These are phyloP conservation scores for Zygothrica quintamaculata DNA, from an alignment of 2,888 invertebrate species.

Conservation along the genomic window DNA sequence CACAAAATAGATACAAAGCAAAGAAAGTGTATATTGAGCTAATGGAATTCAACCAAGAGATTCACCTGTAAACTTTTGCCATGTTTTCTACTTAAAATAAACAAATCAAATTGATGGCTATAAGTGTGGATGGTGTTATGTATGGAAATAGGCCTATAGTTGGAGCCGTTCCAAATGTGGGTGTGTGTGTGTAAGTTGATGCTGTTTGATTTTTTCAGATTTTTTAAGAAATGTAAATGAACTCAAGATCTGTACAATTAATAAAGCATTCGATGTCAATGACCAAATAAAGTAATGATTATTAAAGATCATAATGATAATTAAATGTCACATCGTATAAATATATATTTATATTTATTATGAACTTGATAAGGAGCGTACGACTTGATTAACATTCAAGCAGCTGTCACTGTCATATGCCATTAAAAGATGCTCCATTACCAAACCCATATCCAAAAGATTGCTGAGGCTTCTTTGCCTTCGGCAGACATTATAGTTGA, in stretches of 20 bases:
- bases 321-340: not conserved
- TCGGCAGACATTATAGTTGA: slow-evolving; percentile 5
- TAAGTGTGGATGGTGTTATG: not conserved
- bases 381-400: slow-evolving; percentile 12
- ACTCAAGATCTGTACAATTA: slow-evolving; percentile 32
- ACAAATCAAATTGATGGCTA: slow-evolving; percentile 39
- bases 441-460: slow-evolving; percentile 27
- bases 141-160: not conserved
- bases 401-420: slow-evolving; percentile 52
- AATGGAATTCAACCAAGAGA: slow-evolving; percentile 46
- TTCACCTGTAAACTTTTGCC: slow-evolving; percentile 8
- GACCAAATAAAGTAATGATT: slow-evolving; percentile 7
- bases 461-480: slow-evolving; percentile 11
- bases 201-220: slow-evolving; percentile 27
- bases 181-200: not conserved
- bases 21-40: slow-evolving; percentile 9
- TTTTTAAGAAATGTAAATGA: slow-evolving; percentile 24
- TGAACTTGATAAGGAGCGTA: not conserved
- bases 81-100: slow-evolving; percentile 37
- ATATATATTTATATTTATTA: not conserved
- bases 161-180: not conserved
- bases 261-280: slow-evolving; percentile 40
- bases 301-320: slow-evolving; percentile 23
- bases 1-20: slow-evolving; percentile 29
- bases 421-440: slow-evolving; percentile 37